A percentile compares a stretch with the other conserved stretches of the same genome.
These are phyloP conservation scores for Machaerirhynchus nigripectus DNA, from an alignment of 2,113 vertebrate species.

Conservation along the genomic window DNA sequence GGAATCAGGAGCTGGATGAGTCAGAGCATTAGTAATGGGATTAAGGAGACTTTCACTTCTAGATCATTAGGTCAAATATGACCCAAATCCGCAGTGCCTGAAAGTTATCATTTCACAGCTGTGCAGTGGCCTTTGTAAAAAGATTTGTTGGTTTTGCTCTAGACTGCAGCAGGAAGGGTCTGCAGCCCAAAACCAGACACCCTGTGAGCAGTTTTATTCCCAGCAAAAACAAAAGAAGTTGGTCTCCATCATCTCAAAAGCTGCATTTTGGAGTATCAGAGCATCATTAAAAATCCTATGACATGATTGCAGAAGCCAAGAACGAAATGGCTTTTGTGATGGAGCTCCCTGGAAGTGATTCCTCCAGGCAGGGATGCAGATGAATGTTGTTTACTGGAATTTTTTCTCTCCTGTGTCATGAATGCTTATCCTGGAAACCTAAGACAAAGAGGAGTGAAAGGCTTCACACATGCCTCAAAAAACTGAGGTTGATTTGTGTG, in stretches of 20 bases:
- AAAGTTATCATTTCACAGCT: constrained; percentile 45
- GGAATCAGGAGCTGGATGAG: not conserved
- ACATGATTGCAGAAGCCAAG: not conserved
- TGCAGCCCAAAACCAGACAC: not conserved
- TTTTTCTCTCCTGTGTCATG: not conserved
- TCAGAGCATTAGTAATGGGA: not conserved
- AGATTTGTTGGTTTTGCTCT: constrained; percentile 24
- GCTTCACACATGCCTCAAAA: not conserved
- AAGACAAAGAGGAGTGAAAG: not conserved
- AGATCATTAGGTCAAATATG: constrained; percentile 16
- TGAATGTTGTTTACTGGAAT: fast-evolving
- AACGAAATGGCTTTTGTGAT: not conserved
- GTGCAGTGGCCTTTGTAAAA: not conserved
- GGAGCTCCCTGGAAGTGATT: not conserved
- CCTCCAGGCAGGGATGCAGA: not conserved
- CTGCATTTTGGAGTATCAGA: not conserved
- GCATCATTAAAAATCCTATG: not conserved
- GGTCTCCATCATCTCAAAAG: not conserved
- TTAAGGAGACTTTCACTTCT: not conserved
- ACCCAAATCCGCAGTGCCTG: not conserved
- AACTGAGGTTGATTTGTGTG: not conserved
- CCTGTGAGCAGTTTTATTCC: not conserved
- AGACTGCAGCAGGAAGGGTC: not conserved
- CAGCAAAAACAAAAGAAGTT: not conserved
- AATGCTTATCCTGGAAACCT: not conserved